Base-by-base conservation (phyloP, 2,113 vertebrate genomes). In the Lepisosteus oculatus region DNA sequence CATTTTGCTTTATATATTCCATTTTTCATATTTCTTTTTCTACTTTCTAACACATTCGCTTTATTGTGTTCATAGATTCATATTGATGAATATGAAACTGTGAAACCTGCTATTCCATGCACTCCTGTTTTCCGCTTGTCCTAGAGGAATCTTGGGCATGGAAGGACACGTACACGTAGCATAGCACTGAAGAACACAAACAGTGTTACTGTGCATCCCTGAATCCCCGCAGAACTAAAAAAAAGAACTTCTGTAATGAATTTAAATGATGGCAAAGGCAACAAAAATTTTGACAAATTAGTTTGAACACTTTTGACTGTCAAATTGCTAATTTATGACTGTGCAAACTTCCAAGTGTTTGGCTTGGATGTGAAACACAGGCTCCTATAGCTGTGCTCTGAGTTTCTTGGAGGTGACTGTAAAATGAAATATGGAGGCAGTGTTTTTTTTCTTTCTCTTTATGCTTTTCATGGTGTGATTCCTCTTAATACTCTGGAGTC, bases 261-360 rank as follows among this genome's bases (percentile, higher is more conserved):
- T 91, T 85, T 86, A 85, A 88, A 85, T 44, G 56, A 79, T 69
- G 74, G 77, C 77, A 83, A 83, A 85, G 83, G 74, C 66, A 54
- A 75, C 78, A 63, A 3, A 61, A 62, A 41, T 55, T 79, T 84
- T 92, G 90, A 93, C 88, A 90, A 90, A 93, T 92, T 85, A 89
- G 86, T 79, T 85, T 82, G 86, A 92, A 88, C 90, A 88, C 90
- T 91, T 90, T 89, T 83, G 80, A 89, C 89, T 90, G 90, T 91
- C 90, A 79, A 85, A 79, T 74, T 12, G 78, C 84, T 92, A 91
- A 93, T 92, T 92, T 91, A 92, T 83, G 86, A 79, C 84, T 81
- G 83, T 84, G 87, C 85, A 92, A 90, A 92, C 89, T 83, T 88
- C 80, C 79, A 78, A 84, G 83, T 91, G 89, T 92, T 93, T 91